Conservation (phyloP, 1,140 invertebrate species). For the Zaprionus inermis region DNA sequence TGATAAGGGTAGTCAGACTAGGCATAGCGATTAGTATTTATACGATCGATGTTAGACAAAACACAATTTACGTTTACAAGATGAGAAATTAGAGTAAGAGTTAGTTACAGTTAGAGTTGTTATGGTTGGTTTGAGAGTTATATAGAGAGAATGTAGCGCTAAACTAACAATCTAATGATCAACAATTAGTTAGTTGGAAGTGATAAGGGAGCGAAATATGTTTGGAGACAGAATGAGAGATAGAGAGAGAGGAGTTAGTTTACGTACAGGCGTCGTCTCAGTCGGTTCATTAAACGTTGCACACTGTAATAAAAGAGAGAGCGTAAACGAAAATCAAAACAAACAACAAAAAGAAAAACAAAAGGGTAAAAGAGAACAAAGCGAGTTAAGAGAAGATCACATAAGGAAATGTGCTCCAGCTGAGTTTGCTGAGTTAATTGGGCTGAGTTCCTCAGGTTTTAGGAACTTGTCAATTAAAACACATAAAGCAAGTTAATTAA, state of each 20-base stretch:
- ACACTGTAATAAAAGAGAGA: slow-evolving; percentile 83
- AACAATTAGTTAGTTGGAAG: slow-evolving; percentile 27
- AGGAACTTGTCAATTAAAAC: background rate
- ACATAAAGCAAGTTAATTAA: background rate
- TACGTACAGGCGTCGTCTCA: slow-evolving; percentile 84
- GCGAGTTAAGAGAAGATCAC: slow-evolving; percentile 1
- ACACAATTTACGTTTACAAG: slow-evolving; percentile 54
- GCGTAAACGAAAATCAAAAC: slow-evolving; percentile 76
- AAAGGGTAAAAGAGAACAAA: slow-evolving; percentile 17
- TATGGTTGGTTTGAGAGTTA: slow-evolving; percentile 18
- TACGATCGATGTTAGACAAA: slow-evolving; percentile 59
- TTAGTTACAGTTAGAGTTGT: slow-evolving; percentile 26
- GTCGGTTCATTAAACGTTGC: slow-evolving; percentile 83
- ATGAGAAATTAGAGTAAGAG: slow-evolving; percentile 32
- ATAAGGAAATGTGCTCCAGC: background rate
- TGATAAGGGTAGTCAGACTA: slow-evolving; percentile 23
- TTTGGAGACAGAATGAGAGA: slow-evolving; percentile 4
- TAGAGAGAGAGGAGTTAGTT: slow-evolving; percentile 70
- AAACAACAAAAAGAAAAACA: slow-evolving; percentile 38
- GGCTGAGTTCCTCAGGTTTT: background rate
- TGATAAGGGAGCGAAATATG: background rate
- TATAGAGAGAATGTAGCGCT: slow-evolving; percentile 7
- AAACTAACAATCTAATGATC: slow-evolving; percentile 32
- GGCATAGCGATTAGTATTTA: slow-evolving; percentile 52
- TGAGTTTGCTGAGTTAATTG: background rate